Base-by-base conservation (phyloP, 2,113 vertebrate genomes). In the Patagioenas fasciata region DNA sequence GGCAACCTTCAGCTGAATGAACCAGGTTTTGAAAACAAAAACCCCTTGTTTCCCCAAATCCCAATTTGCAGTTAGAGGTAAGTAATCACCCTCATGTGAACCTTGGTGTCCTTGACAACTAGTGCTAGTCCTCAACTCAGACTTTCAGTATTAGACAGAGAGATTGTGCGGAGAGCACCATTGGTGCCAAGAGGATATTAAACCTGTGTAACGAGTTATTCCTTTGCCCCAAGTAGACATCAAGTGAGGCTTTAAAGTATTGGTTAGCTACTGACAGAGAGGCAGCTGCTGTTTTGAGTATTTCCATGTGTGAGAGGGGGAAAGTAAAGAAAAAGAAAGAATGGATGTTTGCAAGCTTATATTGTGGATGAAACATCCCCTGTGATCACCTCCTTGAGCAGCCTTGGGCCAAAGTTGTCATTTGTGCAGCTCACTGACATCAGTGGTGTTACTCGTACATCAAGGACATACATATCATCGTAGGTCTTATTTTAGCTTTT, bases 391-490 rank as follows among this genome's bases (percentile, higher is more conserved):
- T 94, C 44, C 40, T 48, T 90, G 89, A 84, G 78, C 84, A 77
- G 94, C 95, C 61, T 50, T 92, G 88, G 88, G 86, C 87, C 96
- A 94, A 85, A 91, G 95, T 84, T 95, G 80, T 95, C 75, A 85
- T 82, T 78, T 51, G 61, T 95, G 78, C 74, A 64, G 81, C 62
- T 95, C 57, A 26, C 83, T 97, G 89, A 85, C 88, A 96, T 89
- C 54, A 42, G 61, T 77, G 88, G 65, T 3, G 0, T 81, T 93
- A 85, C 72, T 83, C 0, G 2, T 91, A 58, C 36, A 66, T 86
- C 92, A 91, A 95, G 83, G 88, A 85, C 83, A 54, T 65, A 36
- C 18, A 9, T 80, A 71, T 65, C 5, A 1, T 88, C 0, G 1
- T 65, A 75, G 83, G 83, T 71, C 70, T 96, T 91, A 93, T 89